Conservation (phyloP, 2,797 vertebrate genomes). For the Graptemys geographica region DNA sequence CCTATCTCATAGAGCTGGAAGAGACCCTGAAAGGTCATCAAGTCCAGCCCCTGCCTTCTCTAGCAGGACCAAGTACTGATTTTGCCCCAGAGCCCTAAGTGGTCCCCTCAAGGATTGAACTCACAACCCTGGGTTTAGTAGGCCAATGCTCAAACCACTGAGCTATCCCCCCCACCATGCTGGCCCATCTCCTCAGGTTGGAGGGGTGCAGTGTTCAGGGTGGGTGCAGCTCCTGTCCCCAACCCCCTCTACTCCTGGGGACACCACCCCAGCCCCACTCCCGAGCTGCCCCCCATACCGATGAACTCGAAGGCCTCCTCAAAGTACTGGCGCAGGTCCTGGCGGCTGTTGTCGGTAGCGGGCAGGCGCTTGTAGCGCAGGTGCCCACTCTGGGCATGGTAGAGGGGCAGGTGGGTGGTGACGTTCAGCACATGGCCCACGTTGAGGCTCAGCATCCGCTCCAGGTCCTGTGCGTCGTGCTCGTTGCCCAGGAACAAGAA, state of each 20-base stretch:
- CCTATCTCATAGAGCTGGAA: no score
- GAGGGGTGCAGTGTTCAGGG: not conserved
- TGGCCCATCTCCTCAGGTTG: no score
- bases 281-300: conserved; percentile 67
- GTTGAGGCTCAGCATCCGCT: conserved; percentile 85
- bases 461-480: conserved; percentile 88
- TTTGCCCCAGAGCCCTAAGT: no score
- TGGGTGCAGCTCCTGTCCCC: not conserved
- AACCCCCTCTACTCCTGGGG: not conserved
- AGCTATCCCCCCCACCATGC: not conserved
- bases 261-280: not conserved
- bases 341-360: conserved; percentile 90
- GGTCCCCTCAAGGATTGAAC: no score
- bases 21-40: no score
- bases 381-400: conserved; percentile 85
- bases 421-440: conserved; percentile 90
- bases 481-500: conserved; percentile 91
- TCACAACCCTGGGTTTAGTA: no score
- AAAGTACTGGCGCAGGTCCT: conserved; percentile 91
- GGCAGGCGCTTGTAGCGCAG: conserved; percentile 89
- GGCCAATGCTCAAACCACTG: no score
- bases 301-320: conserved; percentile 93
- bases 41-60: no score
- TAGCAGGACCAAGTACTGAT: no score
- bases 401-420: conserved; percentile 90